phyloP scores from a whole-genome alignment of 2,113 vertebrate genomes.

The Tupaia chinensis region DNA sequence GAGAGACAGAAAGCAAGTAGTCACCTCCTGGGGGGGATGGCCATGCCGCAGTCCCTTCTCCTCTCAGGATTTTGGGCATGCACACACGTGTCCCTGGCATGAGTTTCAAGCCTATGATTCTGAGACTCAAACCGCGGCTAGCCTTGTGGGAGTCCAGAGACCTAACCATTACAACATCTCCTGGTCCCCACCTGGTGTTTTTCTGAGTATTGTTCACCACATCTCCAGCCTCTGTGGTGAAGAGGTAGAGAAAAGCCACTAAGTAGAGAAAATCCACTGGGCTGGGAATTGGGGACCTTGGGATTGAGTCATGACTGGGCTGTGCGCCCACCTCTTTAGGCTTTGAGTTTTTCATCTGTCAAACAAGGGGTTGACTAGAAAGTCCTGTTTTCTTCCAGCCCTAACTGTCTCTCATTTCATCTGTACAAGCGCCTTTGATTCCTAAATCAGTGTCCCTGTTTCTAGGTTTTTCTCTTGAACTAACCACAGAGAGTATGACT shows the following conservation, averaged over 20 bases:
- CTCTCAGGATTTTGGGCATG: too few species aligned
- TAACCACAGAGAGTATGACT: background rate
- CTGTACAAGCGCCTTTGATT: constrained; percentile 26
- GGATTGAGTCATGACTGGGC: background rate
- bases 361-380: background rate
- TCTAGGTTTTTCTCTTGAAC: constrained; percentile 12
- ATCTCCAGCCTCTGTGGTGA: background rate
- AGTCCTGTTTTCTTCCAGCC: background rate
- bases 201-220: background rate
- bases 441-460: background rate
- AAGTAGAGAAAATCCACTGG: background rate
- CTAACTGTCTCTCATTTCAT: background rate
- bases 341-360: constrained; percentile 2
- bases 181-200: background rate
- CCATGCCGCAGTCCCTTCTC: too few species aligned
- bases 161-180: too few species aligned
- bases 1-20: too few species aligned
- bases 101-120: too few species aligned
- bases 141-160: too few species aligned
- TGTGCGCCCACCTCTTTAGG: background rate
- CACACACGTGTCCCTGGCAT: too few species aligned
- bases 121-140: too few species aligned
- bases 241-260: background rate
- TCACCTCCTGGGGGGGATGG: too few species aligned
- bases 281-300: background rate